phyloP scores from a whole-genome alignment of 2,113 vertebrate species.

The Cyanoramphus novaezelandiae region DNA sequence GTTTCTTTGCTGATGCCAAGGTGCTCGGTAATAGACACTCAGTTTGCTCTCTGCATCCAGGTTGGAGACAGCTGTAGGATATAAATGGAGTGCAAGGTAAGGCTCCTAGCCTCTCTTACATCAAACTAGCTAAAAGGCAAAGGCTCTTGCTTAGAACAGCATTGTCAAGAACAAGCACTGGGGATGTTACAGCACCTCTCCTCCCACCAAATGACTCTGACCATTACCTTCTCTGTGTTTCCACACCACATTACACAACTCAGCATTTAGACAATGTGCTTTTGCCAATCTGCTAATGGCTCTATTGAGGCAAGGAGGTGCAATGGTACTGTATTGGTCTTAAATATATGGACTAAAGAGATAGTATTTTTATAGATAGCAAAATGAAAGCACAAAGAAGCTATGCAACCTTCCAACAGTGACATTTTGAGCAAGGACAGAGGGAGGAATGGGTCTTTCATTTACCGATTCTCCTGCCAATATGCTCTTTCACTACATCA shows the following conservation, averaged over 20 bases:
- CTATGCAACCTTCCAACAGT: not conserved
- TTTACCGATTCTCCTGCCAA: not conserved
- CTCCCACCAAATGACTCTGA: not conserved
- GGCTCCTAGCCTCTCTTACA: not conserved
- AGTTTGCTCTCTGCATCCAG: slow-evolving; percentile 95
- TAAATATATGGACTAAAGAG: not conserved
- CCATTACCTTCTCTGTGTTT: not conserved
- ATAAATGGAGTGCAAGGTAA: not conserved
- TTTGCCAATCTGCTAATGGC: not conserved
- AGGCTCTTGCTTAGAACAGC: not conserved
- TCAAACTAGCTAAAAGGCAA: not conserved
- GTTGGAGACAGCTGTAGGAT: slow-evolving; percentile 87
- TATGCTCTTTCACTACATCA: not conserved
- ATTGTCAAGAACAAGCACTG: not conserved
- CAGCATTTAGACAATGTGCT: not conserved
- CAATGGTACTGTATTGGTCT: accelerated
- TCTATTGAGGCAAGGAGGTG: not conserved
- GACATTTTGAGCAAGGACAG: not conserved
- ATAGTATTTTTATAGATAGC: not conserved
- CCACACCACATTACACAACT: not conserved
- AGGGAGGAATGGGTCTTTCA: not conserved
- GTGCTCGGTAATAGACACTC: slow-evolving; percentile 84
- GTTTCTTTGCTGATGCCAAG: slow-evolving; percentile 91
- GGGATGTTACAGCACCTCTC: not conserved
- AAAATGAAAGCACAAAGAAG: not conserved